Base-by-base conservation (phyloP, 2,113 vertebrate species). In the Peucedramus taeniatus region DNA sequence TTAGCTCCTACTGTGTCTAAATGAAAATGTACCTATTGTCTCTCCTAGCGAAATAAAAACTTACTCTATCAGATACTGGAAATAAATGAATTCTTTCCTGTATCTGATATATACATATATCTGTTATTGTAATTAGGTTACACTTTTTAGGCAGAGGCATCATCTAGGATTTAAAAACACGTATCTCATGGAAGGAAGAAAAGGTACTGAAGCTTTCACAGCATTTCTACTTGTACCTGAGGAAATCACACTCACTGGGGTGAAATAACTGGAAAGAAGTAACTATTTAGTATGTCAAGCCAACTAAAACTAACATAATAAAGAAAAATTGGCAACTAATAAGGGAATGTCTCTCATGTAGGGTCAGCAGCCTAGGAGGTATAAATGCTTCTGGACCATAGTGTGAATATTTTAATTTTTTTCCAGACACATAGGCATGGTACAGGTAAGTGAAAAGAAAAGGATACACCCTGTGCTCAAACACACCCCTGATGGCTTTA, bases 231-330 rank as follows among this genome's bases (percentile, higher is more conserved):
- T 1, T 26, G 30, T 39, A 65, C 42, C 24, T 35, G 44, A 84
- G 69, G 57, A 91, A 96, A 77, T 93, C 44, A 83, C 70, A 65
- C 63, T 68, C 33, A 75, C 30, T 40, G 45, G 18, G 10, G n/a
- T 86, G 59, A 92, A 94, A 57, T 76, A 86, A 92, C 63, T 80
- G 85, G 26, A 85, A 94, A 93, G 27, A 68, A 94, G 19, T 64
- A 71, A 83, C 59, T 86, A 63, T 66, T 80, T 81, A 85, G 37
- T 69, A 83, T 7, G 19, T 50, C 51, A 95, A 90, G 50, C 35
- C 86, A 97, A 78, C 26, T 21, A 56, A 88, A 89, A 42, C 72
- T 92, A 92, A 81, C 59, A 94, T 72, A 93, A 94, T 83, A 94
- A 93, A 90, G 71, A 86, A 92, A 93, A 88, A 69, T 4, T 64